Evolutionary conservation across 92 coral and sea anemone genomes (phyloP).

Genomic region (Phymanthus crucifer): DNA sequence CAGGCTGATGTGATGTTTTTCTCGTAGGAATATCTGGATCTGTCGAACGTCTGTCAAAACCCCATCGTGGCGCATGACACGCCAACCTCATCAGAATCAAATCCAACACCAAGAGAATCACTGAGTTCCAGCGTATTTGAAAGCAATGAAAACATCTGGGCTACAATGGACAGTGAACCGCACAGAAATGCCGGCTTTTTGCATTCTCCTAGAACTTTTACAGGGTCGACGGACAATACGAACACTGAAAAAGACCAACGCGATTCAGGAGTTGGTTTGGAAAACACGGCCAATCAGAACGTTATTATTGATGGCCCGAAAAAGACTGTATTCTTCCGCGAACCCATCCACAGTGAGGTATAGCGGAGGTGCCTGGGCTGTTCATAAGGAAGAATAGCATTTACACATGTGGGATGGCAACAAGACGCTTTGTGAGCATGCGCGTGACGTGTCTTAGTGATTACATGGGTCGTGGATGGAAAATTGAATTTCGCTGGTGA

Average conservation of each 20-base stretch:
- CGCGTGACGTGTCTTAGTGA: neutral
- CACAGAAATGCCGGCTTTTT: conserved; percentile 33
- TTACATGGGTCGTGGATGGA: neutral
- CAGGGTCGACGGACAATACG: conserved; percentile 12
- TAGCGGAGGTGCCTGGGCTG: conserved; percentile 4
- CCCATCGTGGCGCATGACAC: conserved; percentile 65
- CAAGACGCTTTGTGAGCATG: conserved; percentile 1
- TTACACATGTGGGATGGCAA: conserved; percentile 1
- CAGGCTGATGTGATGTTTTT: neutral
- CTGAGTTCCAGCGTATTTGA: conserved; percentile 81
- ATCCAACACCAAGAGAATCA: conserved; percentile 75
- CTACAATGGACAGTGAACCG: conserved; percentile 6
- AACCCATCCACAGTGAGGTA: conserved; percentile 61
- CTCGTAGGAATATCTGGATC: conserved; percentile 75
- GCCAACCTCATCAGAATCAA: conserved; percentile 71
- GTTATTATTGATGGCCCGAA: conserved; percentile 24
- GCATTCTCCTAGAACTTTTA: conserved; percentile 20
- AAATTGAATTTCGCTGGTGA: neutral
- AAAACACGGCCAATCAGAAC: conserved; percentile 26
- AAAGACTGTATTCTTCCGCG: conserved; percentile 49
- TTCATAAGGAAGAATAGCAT: neutral
- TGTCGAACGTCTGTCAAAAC: conserved; percentile 47
- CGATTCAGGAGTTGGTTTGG: conserved; percentile 45
- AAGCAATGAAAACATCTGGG: conserved; percentile 53
- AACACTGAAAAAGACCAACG: conserved; percentile 35